Percentiles rank a stretch among this genome's conserved stretches.
These are phyloP conservation scores for Synergus gifuensis DNA, from an alignment of 2,888 invertebrate genomes.

Conservation along the genomic window DNA sequence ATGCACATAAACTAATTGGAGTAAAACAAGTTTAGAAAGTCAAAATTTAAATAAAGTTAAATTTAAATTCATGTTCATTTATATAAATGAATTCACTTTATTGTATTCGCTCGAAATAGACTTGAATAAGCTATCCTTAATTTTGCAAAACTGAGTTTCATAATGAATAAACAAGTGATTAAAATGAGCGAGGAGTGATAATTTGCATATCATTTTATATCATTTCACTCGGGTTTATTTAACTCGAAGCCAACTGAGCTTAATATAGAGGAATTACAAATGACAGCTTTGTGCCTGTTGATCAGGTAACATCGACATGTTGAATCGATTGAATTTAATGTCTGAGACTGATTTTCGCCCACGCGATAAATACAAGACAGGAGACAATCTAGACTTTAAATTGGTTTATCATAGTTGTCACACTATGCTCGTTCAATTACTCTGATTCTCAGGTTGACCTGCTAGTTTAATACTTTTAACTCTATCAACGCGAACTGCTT, in stretches of 20 bases:
- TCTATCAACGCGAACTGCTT: slow-evolving; percentile 29
- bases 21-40: slow-evolving; percentile 17
- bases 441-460: slow-evolving; percentile 2
- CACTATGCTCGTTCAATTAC: slow-evolving; percentile 27
- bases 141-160: background rate
- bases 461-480: slow-evolving; percentile 28
- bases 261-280: background rate
- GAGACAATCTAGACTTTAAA: slow-evolving; percentile 17
- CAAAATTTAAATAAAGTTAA: background rate
- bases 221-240: background rate
- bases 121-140: background rate
- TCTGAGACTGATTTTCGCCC: slow-evolving; percentile 31
- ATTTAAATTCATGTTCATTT: background rate
- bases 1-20: background rate
- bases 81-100: background rate
- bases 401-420: slow-evolving; percentile 21
- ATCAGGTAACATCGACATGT: slow-evolving; percentile 3
- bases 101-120: background rate
- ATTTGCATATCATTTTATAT: background rate
- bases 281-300: background rate
- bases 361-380: background rate
- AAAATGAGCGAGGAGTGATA: background rate
- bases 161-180: background rate
- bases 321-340: slow-evolving; percentile 15
- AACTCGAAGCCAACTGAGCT: background rate